Conservation (phyloP, 2,888 invertebrate species). For the Diloba caeruleocephala region DNA sequence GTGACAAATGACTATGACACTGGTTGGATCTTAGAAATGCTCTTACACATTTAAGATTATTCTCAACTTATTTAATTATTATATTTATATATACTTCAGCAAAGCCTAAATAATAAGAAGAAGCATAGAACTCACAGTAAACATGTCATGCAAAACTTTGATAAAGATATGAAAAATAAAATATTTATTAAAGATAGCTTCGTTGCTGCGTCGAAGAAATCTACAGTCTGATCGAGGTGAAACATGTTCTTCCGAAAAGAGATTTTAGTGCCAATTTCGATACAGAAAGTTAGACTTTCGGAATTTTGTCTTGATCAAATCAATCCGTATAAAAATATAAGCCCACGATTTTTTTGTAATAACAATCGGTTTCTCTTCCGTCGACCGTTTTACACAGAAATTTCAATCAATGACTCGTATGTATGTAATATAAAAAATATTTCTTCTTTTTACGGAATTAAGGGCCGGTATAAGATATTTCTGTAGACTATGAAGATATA, state of each 20-base stretch:
- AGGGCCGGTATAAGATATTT: too few relatives aligned
- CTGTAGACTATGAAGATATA: not conserved
- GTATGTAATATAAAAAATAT: too few relatives aligned
- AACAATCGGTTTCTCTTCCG: too few relatives aligned
- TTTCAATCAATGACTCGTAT: too few relatives aligned
- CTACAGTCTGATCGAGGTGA: constrained; percentile 61
- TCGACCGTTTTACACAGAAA: too few relatives aligned
- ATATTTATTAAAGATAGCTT: constrained; percentile 42
- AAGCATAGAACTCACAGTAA: constrained; percentile 72
- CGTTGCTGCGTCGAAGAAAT: constrained; percentile 51
- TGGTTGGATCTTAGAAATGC: constrained; percentile 38
- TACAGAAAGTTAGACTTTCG: not conserved
- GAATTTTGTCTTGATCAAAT: not conserved
- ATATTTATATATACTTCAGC: constrained; percentile 65
- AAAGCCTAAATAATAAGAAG: constrained; percentile 86
- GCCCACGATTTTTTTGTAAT: not conserved
- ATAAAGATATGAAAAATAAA: constrained; percentile 44
- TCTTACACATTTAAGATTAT: constrained; percentile 43
- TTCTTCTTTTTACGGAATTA: too few relatives aligned
- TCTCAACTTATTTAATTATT: constrained; percentile 44
- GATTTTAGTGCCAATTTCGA: constrained; percentile 21
- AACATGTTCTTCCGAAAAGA: constrained; percentile 40
- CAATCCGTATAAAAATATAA: not conserved
- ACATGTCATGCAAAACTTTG: constrained; percentile 63
- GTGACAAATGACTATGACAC: constrained; percentile 66